Conservation (phyloP, 2,797 vertebrate genomes). For the Pipistrellus nathusii region DNA sequence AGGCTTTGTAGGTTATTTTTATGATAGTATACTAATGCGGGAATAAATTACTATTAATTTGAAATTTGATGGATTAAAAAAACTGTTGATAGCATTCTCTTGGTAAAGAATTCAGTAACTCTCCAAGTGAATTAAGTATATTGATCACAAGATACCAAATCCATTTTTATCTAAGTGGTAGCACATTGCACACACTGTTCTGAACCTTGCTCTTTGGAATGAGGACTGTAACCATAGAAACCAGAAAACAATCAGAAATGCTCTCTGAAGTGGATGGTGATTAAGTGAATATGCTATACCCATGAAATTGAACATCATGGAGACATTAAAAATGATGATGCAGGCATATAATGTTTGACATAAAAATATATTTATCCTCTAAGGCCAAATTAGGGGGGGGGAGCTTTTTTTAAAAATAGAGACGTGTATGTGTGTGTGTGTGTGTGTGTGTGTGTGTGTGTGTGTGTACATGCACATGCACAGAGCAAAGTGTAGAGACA, state of each 20-base stretch:
- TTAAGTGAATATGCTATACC: conserved; percentile 1
- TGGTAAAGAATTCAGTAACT: conserved; percentile 33
- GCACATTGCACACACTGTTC: neutral
- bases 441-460: neutral
- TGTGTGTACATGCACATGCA: neutral
- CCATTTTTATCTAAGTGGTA: conserved; percentile 26
- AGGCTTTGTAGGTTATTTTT: neutral
- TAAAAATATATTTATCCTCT: neutral
- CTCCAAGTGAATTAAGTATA: conserved; percentile 11
- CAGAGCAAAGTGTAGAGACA: neutral
- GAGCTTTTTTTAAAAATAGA: neutral
- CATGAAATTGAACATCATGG: neutral
- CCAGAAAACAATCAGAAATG: neutral
- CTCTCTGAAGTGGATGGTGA: neutral
- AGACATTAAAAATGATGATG: conserved; percentile 23
- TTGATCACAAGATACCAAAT: neutral
- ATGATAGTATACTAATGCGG: neutral
- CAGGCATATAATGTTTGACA: neutral
- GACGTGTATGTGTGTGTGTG: neutral
- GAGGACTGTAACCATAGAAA: conserved; percentile 1
- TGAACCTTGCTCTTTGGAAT: conserved; percentile 8
- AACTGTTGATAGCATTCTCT: neutral
- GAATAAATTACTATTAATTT: neutral
- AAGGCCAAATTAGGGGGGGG: neutral
- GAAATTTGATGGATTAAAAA: conserved; percentile 14